These are phyloP conservation scores for Palythoa heliodiscus DNA, from an alignment of 92 coral and sea anemone genomes.

Conservation along the genomic window DNA sequence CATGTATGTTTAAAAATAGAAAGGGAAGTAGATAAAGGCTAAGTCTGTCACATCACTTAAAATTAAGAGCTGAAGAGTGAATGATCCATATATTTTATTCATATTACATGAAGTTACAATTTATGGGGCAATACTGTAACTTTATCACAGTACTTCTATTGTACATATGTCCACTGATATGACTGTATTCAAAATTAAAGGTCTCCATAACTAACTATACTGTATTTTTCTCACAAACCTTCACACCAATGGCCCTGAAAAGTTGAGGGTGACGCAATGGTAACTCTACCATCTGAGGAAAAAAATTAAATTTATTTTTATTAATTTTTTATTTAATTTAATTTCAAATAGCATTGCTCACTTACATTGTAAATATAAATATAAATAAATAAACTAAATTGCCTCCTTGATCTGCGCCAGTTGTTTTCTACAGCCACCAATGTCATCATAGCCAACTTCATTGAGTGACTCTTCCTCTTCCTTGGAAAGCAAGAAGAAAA, in stretches of 20 bases:
- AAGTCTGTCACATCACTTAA: too few species aligned
- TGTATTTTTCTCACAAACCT: slow-evolving; percentile 53
- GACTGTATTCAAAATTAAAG: too few species aligned
- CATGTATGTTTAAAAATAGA: too few species aligned
- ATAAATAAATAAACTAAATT: background rate
- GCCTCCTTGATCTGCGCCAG: slow-evolving; percentile 99
- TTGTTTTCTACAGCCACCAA: slow-evolving; percentile 99
- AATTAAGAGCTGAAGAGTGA: too few species aligned
- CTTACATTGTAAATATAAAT: background rate
- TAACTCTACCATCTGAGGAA: slow-evolving; percentile 90
- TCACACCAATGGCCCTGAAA: slow-evolving; percentile 98
- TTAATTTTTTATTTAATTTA: background rate
- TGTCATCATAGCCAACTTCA: slow-evolving; percentile 99
- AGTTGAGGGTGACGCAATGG: slow-evolving; percentile 98
- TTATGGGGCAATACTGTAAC: too few species aligned
- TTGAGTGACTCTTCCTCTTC: slow-evolving; percentile 97
- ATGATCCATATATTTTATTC: too few species aligned
- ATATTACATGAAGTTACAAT: too few species aligned
- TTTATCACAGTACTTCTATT: too few species aligned
- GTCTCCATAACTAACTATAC: too few species aligned
- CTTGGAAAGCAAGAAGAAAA: slow-evolving; percentile 36
- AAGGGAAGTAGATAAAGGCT: too few species aligned
- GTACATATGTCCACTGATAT: too few species aligned
- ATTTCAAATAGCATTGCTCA: background rate
- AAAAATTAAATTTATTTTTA: background rate